Evolutionary conservation across 2,797 vertebrate genomes (phyloP).

Genomic region (Poliocrania exsul): DNA sequence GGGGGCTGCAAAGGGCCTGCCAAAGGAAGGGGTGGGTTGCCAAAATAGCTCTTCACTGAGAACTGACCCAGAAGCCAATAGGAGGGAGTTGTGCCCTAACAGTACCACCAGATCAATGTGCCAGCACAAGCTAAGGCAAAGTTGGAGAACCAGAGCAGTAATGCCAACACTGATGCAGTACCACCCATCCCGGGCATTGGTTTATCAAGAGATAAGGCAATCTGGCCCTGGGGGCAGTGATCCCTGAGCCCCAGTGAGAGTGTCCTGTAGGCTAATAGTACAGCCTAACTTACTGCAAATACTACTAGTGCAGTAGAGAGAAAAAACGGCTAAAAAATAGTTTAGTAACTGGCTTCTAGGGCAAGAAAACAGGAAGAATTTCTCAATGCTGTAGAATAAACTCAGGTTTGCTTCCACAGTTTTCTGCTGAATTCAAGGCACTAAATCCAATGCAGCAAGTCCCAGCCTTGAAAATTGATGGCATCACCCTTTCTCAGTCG

Average conservation of each 20-base stretch:
- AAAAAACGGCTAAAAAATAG: neutral
- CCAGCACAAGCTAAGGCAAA: neutral
- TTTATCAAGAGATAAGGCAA: neutral
- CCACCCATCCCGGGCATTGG: neutral
- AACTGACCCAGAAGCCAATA: neutral
- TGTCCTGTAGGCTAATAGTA: neutral
- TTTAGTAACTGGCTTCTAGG: neutral
- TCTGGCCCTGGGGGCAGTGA: neutral
- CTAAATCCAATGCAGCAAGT: slow-evolving; percentile 97
- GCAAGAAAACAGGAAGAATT: neutral
- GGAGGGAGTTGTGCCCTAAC: accelerated
- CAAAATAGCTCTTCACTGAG: neutral
- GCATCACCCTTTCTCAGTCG: slow-evolving; percentile 88
- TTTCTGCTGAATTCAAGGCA: slow-evolving; percentile 82
- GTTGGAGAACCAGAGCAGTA: neutral
- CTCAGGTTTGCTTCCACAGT: slow-evolving; percentile 73
- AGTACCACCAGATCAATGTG: neutral
- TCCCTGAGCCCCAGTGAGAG: neutral
- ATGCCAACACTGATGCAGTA: neutral
- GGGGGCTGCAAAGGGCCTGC: neutral
- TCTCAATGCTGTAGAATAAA: neutral
- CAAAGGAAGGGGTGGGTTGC: neutral
- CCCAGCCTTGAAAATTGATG: slow-evolving; percentile 91
- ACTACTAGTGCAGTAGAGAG: neutral
- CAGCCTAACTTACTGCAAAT: neutral